A percentile compares a stretch with the other conserved stretches of the same genome.
These are phyloP conservation scores for Misgurnus mizolepis DNA, from an alignment of 2,113 vertebrate genomes.

Conservation along the genomic window DNA sequence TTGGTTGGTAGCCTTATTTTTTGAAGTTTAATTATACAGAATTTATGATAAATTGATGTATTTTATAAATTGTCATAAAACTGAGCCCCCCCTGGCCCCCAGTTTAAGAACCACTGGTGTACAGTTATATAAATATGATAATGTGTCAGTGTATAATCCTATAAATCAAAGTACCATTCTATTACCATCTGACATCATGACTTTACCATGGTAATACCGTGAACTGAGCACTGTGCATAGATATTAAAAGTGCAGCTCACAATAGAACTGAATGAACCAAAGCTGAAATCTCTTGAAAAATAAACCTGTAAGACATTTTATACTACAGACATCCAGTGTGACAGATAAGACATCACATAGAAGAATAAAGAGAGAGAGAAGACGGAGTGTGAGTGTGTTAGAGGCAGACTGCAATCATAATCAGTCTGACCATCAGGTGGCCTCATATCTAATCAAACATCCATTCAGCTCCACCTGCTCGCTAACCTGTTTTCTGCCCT, in stretches of 20 bases:
- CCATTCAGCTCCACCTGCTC: constrained; percentile 10
- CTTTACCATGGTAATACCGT: background rate
- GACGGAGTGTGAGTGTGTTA: background rate
- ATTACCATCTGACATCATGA: background rate
- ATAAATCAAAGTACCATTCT: too few species aligned
- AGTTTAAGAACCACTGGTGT: too few species aligned
- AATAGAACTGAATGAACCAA: background rate
- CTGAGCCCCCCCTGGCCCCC: too few species aligned
- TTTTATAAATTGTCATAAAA: too few species aligned
- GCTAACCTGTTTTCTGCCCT: constrained; percentile 29
- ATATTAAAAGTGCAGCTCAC: background rate
- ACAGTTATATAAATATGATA: too few species aligned
- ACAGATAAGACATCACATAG: constrained; percentile 1
- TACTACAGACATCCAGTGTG: background rate
- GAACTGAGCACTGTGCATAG: too few species aligned
- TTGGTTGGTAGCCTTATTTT: too few species aligned
- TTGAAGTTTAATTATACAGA: too few species aligned
- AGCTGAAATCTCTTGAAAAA: background rate
- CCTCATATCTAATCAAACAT: constrained; percentile 30
- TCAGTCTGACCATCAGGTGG: constrained; percentile 34
- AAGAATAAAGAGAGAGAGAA: background rate
- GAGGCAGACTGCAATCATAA: constrained; percentile 16
- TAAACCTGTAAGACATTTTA: constrained; percentile 16
- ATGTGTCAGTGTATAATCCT: too few species aligned
- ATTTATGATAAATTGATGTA: too few species aligned